Evolutionary conservation across 2,888 invertebrate species (phyloP).

Genomic region (Campopleginae sp.): DNA sequence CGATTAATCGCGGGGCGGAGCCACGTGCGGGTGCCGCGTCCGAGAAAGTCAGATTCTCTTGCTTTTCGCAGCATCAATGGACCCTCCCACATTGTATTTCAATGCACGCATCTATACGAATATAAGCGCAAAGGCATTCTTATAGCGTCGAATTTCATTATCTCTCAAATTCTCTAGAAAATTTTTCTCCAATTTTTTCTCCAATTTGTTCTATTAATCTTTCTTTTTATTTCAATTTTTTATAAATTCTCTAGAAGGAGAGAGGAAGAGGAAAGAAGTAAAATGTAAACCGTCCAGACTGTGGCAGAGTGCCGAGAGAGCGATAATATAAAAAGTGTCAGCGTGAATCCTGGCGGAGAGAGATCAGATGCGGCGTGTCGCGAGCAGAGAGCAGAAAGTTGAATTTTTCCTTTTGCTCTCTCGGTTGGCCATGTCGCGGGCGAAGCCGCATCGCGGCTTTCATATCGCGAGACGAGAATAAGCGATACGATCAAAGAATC

Average conservation of each 20-base stretch:
- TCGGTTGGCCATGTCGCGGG: slow-evolving; percentile 30
- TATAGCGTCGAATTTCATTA: slow-evolving; percentile 39
- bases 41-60: slow-evolving; percentile 49
- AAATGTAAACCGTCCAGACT: slow-evolving; percentile 30
- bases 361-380: slow-evolving; percentile 53
- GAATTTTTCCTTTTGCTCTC: slow-evolving; percentile 15
- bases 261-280: background rate
- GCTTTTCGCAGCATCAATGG: slow-evolving; percentile 54
- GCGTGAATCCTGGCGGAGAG: slow-evolving; percentile 66
- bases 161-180: no score
- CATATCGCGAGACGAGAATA: slow-evolving; percentile 55
- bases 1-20: slow-evolving; percentile 68
- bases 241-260: background rate
- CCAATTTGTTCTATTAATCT: no score
- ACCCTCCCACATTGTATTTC: slow-evolving; percentile 55
- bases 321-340: slow-evolving; percentile 70
- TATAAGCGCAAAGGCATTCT: background rate
- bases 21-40: slow-evolving; percentile 45
- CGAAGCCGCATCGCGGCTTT: slow-evolving; percentile 56
- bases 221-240: background rate
- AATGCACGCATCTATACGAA: slow-evolving; percentile 8
- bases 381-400: background rate
- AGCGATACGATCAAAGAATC: slow-evolving; percentile 72
- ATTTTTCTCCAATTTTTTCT: no score
- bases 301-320: slow-evolving; percentile 41